Percentiles rank a stretch among this genome's conserved stretches.
Conservation (phyloP, 2,888 invertebrate genomes). For the Cephonodes hylas region DNA sequence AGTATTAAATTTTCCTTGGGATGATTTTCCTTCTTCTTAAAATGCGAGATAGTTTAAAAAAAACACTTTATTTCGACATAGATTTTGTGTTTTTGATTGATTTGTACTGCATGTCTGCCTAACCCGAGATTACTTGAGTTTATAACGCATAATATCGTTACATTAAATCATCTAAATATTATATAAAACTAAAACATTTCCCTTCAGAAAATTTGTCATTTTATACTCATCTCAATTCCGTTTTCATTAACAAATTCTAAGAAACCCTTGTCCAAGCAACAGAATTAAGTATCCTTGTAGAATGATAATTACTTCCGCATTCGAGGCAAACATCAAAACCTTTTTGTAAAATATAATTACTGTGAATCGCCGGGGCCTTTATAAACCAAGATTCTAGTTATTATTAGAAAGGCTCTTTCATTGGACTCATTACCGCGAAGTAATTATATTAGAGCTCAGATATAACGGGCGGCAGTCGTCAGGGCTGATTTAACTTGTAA, state of each 20-base stretch:
- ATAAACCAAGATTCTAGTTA: neutral
- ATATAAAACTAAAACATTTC: neutral
- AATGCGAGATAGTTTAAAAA: no score
- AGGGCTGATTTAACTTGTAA: neutral
- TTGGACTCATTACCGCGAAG: neutral
- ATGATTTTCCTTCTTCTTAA: no score
- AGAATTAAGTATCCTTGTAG: neutral
- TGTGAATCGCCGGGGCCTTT: neutral
- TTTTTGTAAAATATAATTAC: neutral
- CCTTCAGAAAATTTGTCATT: neutral
- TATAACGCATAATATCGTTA: no score
- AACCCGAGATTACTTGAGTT: no score
- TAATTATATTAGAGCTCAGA: neutral
- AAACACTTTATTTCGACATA: no score
- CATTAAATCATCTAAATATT: no score
- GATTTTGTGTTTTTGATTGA: no score
- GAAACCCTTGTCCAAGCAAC: neutral
- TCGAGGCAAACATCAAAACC: neutral
- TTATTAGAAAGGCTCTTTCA: neutral
- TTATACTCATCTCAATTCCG: no score
- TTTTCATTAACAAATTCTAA: neutral
- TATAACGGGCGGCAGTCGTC: no score
- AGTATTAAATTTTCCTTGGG: no score
- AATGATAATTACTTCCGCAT: neutral
- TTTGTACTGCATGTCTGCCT: no score